Base-by-base conservation (phyloP, 2,888 invertebrate genomes). In the Plagodis pulveraria region DNA sequence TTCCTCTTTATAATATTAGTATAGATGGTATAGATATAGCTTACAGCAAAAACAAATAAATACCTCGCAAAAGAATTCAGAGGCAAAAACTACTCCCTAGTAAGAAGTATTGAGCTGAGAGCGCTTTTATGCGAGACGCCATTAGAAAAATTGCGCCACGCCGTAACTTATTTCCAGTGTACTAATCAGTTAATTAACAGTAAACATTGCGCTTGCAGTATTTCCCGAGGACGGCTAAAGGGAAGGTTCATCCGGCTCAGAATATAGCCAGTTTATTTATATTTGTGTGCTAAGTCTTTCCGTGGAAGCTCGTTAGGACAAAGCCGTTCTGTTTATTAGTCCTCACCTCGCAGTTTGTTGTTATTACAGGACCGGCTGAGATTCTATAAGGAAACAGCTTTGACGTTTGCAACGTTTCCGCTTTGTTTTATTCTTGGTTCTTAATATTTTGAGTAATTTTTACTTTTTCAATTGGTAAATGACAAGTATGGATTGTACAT, bases 321-420 rank as follows among this genome's bases (percentile, higher is more conserved):
- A 82, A 83, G 77, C 79, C 76, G 70, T 76, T 77, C 74, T 76
- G 78, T 81, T 84, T 84, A 84, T 83, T 83, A 81, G 74, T 77
- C 77, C 77, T 72, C 79, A 83, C 81, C 84, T 83, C 77, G 67
- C 69, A 69, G 71, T 80, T 81, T 80, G 78, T 81, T 80, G 71
- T 80, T 81, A 77, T 79, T 78, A 77, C 74, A 71, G 72, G 63
- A 70, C 71, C 62, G 65, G 71, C 70, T 71, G 74, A 77, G 74
- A 76, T 76, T 78, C 74, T 68, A 58, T 66, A 69, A 76, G 71
- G 73, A 71, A 65, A 59, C 49, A 33, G 53, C 55, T 55, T 50
- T 58, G 50, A 40, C 43, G 47, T 36, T 42, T 56, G 46, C 43
- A 42, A 34, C 36, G 46, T 51, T 54, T 49, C 48, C 47, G 54